Evolutionary conservation across 2,113 vertebrate genomes (phyloP).

Genomic region (Balaenoptera acutorostrata): DNA sequence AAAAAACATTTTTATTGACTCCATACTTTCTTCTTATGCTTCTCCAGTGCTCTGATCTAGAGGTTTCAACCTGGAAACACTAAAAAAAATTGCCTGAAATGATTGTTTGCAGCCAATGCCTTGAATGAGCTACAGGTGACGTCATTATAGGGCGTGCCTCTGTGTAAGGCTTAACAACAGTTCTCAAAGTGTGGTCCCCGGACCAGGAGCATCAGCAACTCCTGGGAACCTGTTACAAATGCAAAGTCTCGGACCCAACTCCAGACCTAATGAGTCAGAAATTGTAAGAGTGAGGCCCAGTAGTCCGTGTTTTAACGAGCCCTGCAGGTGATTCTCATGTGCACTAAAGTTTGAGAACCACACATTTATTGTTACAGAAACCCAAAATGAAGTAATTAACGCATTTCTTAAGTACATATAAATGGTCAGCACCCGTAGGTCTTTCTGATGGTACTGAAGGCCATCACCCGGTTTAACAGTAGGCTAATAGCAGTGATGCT

Average conservation of each 20-base stretch:
- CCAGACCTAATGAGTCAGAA: too few species aligned
- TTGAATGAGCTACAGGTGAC: background rate
- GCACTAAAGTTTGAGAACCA: background rate
- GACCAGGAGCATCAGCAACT: background rate
- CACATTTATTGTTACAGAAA: background rate
- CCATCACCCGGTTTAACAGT: background rate
- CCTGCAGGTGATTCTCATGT: too few species aligned
- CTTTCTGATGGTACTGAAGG: background rate
- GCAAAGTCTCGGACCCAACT: background rate
- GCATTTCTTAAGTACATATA: background rate
- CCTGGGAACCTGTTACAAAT: background rate
- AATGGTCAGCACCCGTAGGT: background rate
- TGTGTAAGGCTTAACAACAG: background rate
- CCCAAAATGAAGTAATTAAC: background rate
- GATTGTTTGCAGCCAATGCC: background rate
- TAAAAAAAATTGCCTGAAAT: background rate
- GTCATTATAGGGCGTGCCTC: background rate
- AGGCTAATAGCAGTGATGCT: too few species aligned
- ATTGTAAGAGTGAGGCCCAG: background rate
- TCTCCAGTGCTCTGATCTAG: background rate
- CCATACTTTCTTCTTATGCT: background rate
- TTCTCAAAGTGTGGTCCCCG: background rate
- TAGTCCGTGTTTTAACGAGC: background rate
- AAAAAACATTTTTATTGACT: background rate
- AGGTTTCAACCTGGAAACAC: background rate